These are phyloP conservation scores for Phalacrocorax brasilianus DNA, from an alignment of 2,113 vertebrate genomes.

Conservation along the genomic window DNA sequence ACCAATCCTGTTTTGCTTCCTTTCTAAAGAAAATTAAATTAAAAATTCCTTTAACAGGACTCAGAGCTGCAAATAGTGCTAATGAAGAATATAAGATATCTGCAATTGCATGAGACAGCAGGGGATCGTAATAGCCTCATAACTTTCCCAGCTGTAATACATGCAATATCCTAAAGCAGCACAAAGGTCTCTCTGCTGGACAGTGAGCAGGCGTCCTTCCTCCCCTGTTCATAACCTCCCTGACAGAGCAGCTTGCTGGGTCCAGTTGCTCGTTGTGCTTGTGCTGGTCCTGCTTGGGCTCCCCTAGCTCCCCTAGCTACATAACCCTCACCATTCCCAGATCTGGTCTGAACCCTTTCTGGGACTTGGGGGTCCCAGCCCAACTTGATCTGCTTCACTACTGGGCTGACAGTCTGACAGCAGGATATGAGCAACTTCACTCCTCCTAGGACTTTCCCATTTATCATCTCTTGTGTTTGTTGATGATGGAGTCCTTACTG, in stretches of 20 bases:
- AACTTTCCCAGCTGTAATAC: background rate
- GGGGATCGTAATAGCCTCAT: background rate
- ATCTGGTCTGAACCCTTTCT: background rate
- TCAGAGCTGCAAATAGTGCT: background rate
- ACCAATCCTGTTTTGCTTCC: background rate
- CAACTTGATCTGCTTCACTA: background rate
- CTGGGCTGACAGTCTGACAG: background rate
- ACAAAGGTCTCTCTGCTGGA: background rate
- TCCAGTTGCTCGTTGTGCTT: background rate
- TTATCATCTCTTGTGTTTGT: background rate
- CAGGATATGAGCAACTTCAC: background rate
- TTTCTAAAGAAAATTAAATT: background rate
- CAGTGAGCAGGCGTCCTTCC: background rate
- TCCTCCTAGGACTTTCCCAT: background rate
- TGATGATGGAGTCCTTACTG: background rate
- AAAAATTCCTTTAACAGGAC: background rate
- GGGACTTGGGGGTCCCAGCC: background rate
- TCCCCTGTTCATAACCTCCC: background rate
- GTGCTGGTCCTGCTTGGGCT: background rate
- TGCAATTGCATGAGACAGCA: background rate
- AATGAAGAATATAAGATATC: background rate
- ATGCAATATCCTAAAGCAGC: background rate
- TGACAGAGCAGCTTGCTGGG: background rate
- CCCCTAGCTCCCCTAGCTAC: background rate
- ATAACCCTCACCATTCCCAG: background rate